Evolutionary conservation across 2,797 vertebrate genomes (phyloP).

Genomic region (Rhynchonycteris naso): DNA sequence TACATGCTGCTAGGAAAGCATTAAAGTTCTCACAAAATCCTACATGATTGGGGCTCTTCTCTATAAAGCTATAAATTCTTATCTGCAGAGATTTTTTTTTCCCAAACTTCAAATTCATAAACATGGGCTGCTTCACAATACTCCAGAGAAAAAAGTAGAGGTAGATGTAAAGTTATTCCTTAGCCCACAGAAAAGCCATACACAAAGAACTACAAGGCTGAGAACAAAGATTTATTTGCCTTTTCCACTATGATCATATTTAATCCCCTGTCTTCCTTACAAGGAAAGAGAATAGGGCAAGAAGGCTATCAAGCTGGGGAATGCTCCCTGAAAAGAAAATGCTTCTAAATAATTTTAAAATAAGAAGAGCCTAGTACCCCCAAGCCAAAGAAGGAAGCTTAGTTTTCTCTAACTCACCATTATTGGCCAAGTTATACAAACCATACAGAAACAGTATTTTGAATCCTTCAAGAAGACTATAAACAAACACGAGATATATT

Average conservation of each 20-base stretch:
- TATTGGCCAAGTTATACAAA: constrained; percentile 46
- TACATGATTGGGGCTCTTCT: not conserved
- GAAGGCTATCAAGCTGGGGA: not conserved
- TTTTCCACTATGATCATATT: constrained; percentile 37
- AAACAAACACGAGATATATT: constrained; percentile 29
- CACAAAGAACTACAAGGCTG: constrained; percentile 7
- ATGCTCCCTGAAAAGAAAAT: not conserved
- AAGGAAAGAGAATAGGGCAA: not conserved
- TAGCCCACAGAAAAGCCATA: constrained; percentile 13
- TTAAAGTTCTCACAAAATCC: constrained; percentile 47
- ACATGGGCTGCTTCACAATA: constrained; percentile 45
- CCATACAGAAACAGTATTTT: not conserved
- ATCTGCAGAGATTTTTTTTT: constrained; percentile 31
- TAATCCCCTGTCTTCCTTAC: constrained; percentile 24
- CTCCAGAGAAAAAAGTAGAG: constrained; percentile 17
- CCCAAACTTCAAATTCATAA: constrained; percentile 60
- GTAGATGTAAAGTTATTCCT: constrained; percentile 50
- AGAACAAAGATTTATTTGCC: constrained; percentile 55
- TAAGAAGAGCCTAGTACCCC: not conserved
- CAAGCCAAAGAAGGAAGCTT: not conserved
- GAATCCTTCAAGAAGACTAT: not conserved
- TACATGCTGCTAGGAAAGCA: not conserved
- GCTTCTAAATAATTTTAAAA: not conserved
- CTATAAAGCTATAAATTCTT: constrained; percentile 50
- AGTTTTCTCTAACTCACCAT: not conserved